phyloP scores from a whole-genome alignment of 2,888 invertebrate species.

The Galerucella calmariensis region DNA sequence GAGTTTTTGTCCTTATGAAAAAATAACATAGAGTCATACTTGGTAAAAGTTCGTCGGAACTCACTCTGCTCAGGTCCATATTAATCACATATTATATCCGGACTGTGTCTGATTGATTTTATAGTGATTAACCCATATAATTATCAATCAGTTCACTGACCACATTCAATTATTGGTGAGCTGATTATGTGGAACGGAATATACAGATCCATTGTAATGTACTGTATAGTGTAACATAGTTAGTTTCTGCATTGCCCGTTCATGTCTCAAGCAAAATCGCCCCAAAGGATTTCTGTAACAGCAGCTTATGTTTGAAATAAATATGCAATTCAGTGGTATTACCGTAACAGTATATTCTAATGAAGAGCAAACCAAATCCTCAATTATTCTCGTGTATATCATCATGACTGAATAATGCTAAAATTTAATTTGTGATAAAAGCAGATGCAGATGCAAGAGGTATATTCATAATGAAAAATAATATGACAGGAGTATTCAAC shows the following conservation, averaged over 20 bases:
- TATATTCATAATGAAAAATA: no score
- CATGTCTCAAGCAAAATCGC: background rate
- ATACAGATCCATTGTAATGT: slow-evolving; percentile 20
- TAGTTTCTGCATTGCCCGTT: background rate
- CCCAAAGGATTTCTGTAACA: slow-evolving; percentile 3
- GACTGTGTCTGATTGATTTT: slow-evolving; percentile 47
- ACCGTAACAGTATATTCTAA: background rate
- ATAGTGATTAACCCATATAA: slow-evolving; percentile 50
- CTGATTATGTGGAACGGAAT: slow-evolving; percentile 37
- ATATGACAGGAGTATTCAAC: no score
- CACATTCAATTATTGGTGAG: slow-evolving; percentile 44
- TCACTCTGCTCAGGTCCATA: slow-evolving; percentile 30
- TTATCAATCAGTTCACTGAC: slow-evolving; percentile 46
- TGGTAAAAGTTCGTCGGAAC: background rate
- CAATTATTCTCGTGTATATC: no score
- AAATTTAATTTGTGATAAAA: no score
- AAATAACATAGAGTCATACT: background rate
- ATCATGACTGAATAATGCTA: no score
- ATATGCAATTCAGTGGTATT: background rate
- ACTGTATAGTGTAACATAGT: background rate
- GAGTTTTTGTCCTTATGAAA: background rate
- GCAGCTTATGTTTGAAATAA: background rate
- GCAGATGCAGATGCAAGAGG: no score
- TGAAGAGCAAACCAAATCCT: background rate
- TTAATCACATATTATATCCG: slow-evolving; percentile 39